phyloP scores from a whole-genome alignment of 1,140 invertebrate genomes.

The Anastatus disparis region DNA sequence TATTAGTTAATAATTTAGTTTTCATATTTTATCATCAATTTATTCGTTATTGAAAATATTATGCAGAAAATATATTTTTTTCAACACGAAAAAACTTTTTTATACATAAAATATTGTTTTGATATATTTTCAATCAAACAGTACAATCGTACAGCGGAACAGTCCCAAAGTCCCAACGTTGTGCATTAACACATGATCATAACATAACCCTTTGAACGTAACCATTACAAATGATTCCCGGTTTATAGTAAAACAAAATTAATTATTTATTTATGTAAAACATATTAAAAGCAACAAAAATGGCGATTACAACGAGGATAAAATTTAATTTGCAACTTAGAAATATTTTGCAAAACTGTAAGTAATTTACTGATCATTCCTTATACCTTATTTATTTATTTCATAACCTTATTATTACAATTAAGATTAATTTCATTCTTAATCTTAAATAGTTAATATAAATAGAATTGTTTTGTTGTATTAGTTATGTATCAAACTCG shows the following conservation, averaged over 20 bases:
- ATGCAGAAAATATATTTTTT: background rate
- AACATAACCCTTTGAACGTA: background rate
- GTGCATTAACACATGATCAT: too few relatives aligned
- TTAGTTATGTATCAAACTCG: slow-evolving; percentile 35
- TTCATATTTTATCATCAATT: too few relatives aligned
- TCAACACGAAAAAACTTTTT: too few relatives aligned
- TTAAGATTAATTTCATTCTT: background rate
- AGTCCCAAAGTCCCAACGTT: too few relatives aligned
- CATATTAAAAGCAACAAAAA: background rate
- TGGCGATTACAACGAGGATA: background rate
- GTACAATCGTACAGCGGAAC: too few relatives aligned
- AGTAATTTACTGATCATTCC: background rate
- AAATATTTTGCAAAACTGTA: slow-evolving; percentile 26
- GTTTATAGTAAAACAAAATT: too few relatives aligned
- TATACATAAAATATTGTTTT: too few relatives aligned
- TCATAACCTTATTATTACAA: background rate
- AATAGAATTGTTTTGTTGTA: slow-evolving; percentile 24
- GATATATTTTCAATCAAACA: too few relatives aligned
- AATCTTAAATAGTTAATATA: background rate
- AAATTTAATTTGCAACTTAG: slow-evolving; percentile 26
- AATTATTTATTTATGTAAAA: too few relatives aligned
- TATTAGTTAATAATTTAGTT: too few relatives aligned
- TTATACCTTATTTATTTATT: background rate
- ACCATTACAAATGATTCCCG: background rate
- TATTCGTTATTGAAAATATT: background rate